Base-by-base conservation (phyloP, 2,797 vertebrate genomes). In the Phyllotis vaccarum region DNA sequence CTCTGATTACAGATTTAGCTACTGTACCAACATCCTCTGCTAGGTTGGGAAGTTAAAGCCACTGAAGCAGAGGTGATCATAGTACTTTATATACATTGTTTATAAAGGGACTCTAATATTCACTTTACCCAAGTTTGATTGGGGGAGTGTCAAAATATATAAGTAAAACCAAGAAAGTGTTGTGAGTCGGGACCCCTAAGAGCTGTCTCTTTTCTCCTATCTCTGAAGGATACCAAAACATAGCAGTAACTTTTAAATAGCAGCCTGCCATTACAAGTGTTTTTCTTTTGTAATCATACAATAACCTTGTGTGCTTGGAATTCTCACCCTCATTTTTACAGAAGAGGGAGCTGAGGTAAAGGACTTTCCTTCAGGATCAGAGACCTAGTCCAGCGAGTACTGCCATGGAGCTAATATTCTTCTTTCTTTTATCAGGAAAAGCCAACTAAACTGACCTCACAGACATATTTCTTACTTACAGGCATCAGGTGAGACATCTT, bases 321-420 rank as follows among this genome's bases (percentile, higher is more conserved):
- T 94, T 94, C 76, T 94, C 46, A 10, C 46, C 43, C 29, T 95
- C 21, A 19, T 74, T 75, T 95, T 96, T 94, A 92, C 54, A 94
- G 34, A 89, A 16, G 74, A 74, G 58, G 49, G 93, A 75, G 82
- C 31, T 58, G 70, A 97, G 90, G 37, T 74, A 62, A 34, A 82
- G 54, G 85, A 29, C 22, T 89, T 88, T 86, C 94, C 74, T 46
- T 94, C 64, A 86, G 74, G 31, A 81, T 46, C 52, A 70, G 21
- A 90, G 29, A 94, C 76, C 60, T 87, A 21, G 3, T 87, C 37
- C 62, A 37, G 85, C 72, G 86, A 86, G 62, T 27, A 0, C 43
- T 86, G 22, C 34, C 78, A 46, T 14, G 72, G 22, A 14, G 34
- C 80, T 76, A 49, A 72, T 82, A 9, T 27, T 86, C 76, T 27